Base-by-base conservation (phyloP, 2,113 vertebrate species). In the Regulus satrapa region DNA sequence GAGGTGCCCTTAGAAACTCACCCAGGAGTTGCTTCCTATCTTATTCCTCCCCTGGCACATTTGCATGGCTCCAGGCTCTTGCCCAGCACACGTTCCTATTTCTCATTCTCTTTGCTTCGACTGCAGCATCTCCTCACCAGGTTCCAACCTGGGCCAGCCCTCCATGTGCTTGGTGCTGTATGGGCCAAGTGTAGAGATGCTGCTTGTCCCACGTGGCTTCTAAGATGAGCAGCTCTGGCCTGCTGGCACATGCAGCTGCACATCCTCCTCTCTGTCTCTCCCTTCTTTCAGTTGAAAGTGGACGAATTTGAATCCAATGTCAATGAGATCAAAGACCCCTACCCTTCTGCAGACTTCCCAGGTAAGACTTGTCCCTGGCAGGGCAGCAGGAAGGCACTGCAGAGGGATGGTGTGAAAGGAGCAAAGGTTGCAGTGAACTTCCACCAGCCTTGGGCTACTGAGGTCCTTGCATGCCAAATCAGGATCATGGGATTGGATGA, bases 251-350 rank as follows among this genome's bases (percentile, higher is more conserved):
- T 6, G 8, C 36, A 80, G 12, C 67, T 91, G 40, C n/a, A 29
- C 40, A 12, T 89, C 26, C n/a, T 20, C 18, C 1, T 94, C 68
- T 96, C 93, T 71, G 36, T 94, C 94, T 94, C 77, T 92, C 21
- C 19, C 21, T 81, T 75, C 7, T 77, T 97, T 54, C 97, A 99
- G 99, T 98, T 99, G 46, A 99, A 99, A 98, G 96, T 99, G 19
- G 99, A 99, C 3, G 99, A 99, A 90, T 99, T 99, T 98, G 99
- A 99, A 97, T 99, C 99, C 18, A 99, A 99, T 16, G 99, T 99
- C 84, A 99, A 99, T 49, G 99, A 99, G 97, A 98, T 99, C 76
- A 99, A 99, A 96, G 99, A 99, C 71, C 99, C 99, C 6, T 99
- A 99, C 93, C 99, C 99, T 43, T 99, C 99, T 25, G 99, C 98